Conservation (phyloP, 2,113 vertebrate genomes). For the human (Homo sapiens) region DNA sequence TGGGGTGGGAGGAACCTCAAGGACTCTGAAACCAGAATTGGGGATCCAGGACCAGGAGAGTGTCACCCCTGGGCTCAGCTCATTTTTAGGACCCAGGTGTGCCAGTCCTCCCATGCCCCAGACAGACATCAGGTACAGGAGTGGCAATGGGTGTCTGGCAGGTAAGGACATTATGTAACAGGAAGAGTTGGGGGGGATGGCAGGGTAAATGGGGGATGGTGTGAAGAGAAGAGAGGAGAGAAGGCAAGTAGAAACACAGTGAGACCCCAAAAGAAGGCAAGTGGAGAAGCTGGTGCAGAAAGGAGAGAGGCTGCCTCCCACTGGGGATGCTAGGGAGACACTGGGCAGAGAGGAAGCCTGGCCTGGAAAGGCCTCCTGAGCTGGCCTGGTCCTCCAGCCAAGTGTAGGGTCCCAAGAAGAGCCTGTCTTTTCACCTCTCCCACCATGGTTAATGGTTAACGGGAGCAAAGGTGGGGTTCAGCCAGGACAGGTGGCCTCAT, state of each 20-base stretch:
- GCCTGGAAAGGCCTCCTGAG: background rate
- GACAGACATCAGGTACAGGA: background rate
- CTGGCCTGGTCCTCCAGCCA: background rate
- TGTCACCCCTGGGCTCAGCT: background rate
- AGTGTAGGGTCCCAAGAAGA: background rate
- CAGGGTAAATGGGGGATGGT: background rate
- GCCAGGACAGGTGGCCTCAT: background rate
- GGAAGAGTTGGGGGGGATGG: background rate
- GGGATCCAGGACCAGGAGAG: background rate
- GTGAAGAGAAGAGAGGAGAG: background rate
- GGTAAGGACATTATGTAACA: slow-evolving; percentile 41
- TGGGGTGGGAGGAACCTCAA: background rate
- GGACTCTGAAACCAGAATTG: background rate
- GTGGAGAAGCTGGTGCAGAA: background rate
- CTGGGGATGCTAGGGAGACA: background rate
- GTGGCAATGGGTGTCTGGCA: background rate
- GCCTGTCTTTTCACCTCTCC: background rate
- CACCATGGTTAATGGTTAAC: background rate
- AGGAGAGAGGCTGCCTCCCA: background rate
- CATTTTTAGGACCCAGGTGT: slow-evolving; percentile 21
- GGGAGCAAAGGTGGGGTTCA: background rate
- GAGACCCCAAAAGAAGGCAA: background rate
- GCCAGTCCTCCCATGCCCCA: background rate
- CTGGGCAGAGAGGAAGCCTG: background rate
- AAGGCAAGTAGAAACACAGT: background rate